Base-by-base conservation (phyloP, 2,113 vertebrate genomes). In the Dissostichus mawsoni region DNA sequence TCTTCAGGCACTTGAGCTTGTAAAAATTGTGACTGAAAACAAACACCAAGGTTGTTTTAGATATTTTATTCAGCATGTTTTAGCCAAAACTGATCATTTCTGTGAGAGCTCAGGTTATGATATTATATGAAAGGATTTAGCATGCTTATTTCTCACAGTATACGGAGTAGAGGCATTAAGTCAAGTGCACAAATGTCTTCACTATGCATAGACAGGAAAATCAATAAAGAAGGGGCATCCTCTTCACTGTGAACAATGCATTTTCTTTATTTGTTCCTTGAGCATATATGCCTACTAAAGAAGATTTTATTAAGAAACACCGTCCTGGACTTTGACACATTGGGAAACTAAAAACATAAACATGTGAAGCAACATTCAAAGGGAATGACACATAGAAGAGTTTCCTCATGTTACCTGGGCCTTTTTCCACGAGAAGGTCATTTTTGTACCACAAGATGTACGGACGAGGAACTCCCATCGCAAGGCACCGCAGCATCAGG, bases 391-490 rank as follows among this genome's bases (percentile, higher is more conserved):
- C 5, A 17, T 48, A 0, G 3, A 50, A 45, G 18, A 17, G 0
- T 84, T 47, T 61, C 81, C 12, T 78, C 33, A 51, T 25, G n/a
- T 89, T 90, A 98, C 97, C 97, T 91, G 95, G 96, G 8, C 96
- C 95, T 78, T 94, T 90, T 20, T 93, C 59, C 69, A 98, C 86
- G 20, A 61, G 92, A 75, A 93, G 80, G 0, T 94, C 93, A 0
- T 97, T 95, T 90, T 97, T 98, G 88, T 92, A 93, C 97, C 97
- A 98, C 0, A 63, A 86, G 69, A 98, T 91, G 51, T 50, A 29
- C 0, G 97, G 97, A 6, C 52, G 67, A 4, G 97, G 97, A 0
- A 94, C 95, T 9, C 97, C 97, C 0, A 64, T 71, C 18, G 95
- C 97, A 1, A 76, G 87, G 80, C 97, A 98, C 50, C 90, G 72